Evolutionary conservation across 2,113 vertebrate species (phyloP), one percentile per base, ranked within the genome.

Genomic region (Campylorhamphus procurvoides): DNA sequence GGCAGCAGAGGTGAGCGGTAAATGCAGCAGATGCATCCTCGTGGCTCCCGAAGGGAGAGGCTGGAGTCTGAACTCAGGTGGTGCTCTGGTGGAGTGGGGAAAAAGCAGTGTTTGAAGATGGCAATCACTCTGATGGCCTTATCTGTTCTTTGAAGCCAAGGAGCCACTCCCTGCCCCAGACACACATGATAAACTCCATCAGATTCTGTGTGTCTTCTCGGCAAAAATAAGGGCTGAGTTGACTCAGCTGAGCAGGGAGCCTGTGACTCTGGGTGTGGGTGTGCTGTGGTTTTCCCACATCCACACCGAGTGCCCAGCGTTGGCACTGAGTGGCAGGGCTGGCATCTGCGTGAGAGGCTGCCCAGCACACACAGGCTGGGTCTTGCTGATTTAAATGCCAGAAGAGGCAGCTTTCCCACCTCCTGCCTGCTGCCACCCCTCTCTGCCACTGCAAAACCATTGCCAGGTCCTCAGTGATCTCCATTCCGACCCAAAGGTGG

Each of bases 141-240:
- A 96, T 96, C 94, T 94, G 63, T 75, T 87, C 93, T 96, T 96
- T 94, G 89, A 96, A 95, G 94, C 20, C 74, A 31, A 42, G 66
- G 81, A 96, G 84, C 82, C 39, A 0, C 87, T 94, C 95, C 93
- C 93, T 84, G 66, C 81, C 73, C 46, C n/a, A 0, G 35, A 6
- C 63, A 40, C 58, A 64, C 7, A 1, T 39, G 92, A 91, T 92
- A 96, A 95, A 39, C 62, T 37, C 81, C 79, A 83, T 73, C 91
- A 89, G 69, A 80, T 84, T 62, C 64, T 75, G 67, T 25, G 0
- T 84, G 93, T 87, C 91, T 93, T 60, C 77, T 64, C 89, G 66
- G 82, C 71, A 50, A 12, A 94, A 89, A 29, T 24, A 33, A 64
- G 84, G 50, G n/a, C 71, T 85, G 58, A 74, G 59, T 87, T 94